Conservation (phyloP, 2,113 vertebrate species). For the Macrotis lagotis region DNA sequence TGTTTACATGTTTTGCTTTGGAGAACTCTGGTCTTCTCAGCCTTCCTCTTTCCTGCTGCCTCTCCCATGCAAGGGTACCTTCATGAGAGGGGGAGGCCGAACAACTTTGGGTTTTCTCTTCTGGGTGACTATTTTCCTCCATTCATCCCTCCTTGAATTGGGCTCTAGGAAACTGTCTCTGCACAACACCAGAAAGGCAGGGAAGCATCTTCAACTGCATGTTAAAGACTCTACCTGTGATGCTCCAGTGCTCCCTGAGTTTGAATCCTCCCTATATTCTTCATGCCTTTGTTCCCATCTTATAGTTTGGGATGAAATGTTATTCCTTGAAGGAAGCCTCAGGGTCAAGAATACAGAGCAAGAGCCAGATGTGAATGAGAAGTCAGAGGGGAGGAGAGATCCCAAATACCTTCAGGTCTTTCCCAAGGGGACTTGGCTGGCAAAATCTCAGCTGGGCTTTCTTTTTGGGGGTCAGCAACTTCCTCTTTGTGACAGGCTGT, state of each 20-base stretch:
- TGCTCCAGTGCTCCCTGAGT: background rate
- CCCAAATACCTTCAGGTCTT: background rate
- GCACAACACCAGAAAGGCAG: background rate
- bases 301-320: background rate
- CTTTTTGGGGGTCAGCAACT: background rate
- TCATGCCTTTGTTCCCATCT: background rate
- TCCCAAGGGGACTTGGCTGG: background rate
- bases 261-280: background rate
- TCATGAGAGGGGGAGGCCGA: constrained; percentile 30
- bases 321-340: background rate
- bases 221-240: background rate
- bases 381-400: background rate
- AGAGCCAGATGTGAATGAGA: background rate
- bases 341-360: background rate
- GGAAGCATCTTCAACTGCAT: background rate
- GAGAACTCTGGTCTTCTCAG: constrained; percentile 42
- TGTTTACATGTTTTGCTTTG: constrained; percentile 32
- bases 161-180: background rate
- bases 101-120: background rate
- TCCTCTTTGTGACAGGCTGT: background rate
- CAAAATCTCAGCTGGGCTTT: background rate
- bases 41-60: constrained; percentile 51
- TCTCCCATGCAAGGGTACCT: background rate
- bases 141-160: background rate
- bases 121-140: constrained; percentile 23